These are phyloP conservation scores for Galaxias olidus DNA, from an alignment of 2,797 vertebrate species.

Conservation along the genomic window DNA sequence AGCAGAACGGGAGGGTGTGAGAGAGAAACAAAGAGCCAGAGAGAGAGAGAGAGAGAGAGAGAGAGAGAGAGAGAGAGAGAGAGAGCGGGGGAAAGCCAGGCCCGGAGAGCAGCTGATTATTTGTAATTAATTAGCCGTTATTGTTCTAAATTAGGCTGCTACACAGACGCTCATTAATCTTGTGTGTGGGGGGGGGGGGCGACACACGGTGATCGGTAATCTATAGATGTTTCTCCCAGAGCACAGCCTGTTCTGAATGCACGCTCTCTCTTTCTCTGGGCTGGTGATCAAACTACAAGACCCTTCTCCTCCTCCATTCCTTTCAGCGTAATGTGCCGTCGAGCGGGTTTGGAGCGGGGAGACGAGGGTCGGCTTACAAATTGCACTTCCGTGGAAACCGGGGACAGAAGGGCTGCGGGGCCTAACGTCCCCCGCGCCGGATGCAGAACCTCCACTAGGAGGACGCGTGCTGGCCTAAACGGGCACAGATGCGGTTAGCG, in stretches of 20 bases:
- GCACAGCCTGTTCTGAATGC: slow-evolving; percentile 78
- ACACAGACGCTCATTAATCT: slow-evolving; percentile 95
- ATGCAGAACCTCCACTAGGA: slow-evolving; percentile 66
- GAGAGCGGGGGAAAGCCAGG: slow-evolving; percentile 41
- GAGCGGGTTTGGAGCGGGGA: slow-evolving; percentile 79
- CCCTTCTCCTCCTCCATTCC: slow-evolving; percentile 75
- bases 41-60: slow-evolving; percentile 50
- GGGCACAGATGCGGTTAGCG: slow-evolving; percentile 69
- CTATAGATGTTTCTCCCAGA: slow-evolving; percentile 84
- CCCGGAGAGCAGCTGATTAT: slow-evolving; percentile 86
- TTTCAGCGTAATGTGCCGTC: slow-evolving; percentile 84
- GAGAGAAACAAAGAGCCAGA: slow-evolving; percentile 18
- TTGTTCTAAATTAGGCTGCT: slow-evolving; percentile 97
- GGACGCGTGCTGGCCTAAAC: slow-evolving; percentile 71
- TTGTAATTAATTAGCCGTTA: slow-evolving; percentile 97
- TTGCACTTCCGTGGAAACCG: slow-evolving; percentile 53
- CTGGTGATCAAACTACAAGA: slow-evolving; percentile 72
- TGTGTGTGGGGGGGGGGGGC: slow-evolving; percentile 73
- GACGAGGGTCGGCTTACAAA: slow-evolving; percentile 66
- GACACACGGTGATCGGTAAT: slow-evolving; percentile 91
- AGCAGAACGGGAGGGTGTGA: slow-evolving; percentile 35
- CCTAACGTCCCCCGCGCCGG: slow-evolving; percentile 66
- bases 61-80: slow-evolving; percentile 38
- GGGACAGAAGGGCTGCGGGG: slow-evolving; percentile 24
- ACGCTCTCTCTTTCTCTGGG: slow-evolving; percentile 60